phyloP scores from a whole-genome alignment of 2,797 vertebrate species.

The Rhinoraja longicauda region DNA sequence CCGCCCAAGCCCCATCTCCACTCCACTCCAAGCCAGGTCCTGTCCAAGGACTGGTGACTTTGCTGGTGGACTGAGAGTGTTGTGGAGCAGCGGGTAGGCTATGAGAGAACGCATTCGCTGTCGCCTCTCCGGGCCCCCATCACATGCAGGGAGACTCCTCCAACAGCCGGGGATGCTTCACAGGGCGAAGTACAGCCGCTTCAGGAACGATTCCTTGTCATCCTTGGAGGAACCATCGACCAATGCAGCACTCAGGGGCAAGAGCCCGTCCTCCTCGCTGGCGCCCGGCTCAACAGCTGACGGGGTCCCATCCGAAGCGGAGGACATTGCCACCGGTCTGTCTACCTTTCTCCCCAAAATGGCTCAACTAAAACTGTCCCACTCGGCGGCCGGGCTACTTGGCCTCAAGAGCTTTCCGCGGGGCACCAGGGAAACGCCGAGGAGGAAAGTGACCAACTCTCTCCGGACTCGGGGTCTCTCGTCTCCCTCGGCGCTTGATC shows the following conservation, averaged over 20 bases:
- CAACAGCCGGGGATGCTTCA: slow-evolving; percentile 79
- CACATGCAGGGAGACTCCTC: slow-evolving; percentile 56
- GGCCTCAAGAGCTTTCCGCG: slow-evolving; percentile 66
- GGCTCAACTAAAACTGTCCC: slow-evolving; percentile 72
- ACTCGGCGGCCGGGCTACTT: slow-evolving; percentile 60
- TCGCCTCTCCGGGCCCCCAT: slow-evolving; percentile 54
- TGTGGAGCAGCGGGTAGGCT: slow-evolving; percentile 55
- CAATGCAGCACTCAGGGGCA: slow-evolving; percentile 52
- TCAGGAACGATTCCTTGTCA: slow-evolving; percentile 76
- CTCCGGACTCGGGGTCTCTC: slow-evolving; percentile 52
- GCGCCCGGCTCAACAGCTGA: slow-evolving; percentile 41
- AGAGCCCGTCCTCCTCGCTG: slow-evolving; percentile 50
- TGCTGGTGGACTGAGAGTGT: not conserved
- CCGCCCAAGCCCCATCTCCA: not conserved
- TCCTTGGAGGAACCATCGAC: slow-evolving; percentile 68
- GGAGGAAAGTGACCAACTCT: slow-evolving; percentile 57
- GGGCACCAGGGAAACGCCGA: slow-evolving; percentile 57
- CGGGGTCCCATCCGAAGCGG: slow-evolving; percentile 54
- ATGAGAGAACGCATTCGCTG: slow-evolving; percentile 71
- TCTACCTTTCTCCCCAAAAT: slow-evolving; percentile 75
- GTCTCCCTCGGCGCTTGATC: slow-evolving; percentile 49
- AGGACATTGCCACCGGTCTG: slow-evolving; percentile 62
- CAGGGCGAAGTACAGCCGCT: slow-evolving; percentile 83
- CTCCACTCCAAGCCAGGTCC: too few species aligned
- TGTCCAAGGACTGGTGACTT: not conserved